A percentile compares a stretch with the other conserved stretches of the same genome.
Evolutionary conservation across 2,113 vertebrate genomes (phyloP).

Genomic region (Bombycilla garrulus): DNA sequence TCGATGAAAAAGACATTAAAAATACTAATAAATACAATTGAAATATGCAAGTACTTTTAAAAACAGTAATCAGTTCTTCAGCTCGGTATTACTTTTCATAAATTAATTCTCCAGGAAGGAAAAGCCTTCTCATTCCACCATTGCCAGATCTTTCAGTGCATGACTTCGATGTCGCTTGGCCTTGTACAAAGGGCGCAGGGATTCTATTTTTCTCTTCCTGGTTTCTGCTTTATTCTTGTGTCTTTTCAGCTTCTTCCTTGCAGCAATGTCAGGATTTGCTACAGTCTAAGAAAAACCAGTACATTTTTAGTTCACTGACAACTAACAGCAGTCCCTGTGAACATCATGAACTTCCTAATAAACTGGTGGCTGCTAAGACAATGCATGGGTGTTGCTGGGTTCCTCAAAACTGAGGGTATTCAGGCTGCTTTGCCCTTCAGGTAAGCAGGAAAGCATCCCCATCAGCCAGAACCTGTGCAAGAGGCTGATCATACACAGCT

Average conservation of each 20-base stretch:
- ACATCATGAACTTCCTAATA: not conserved
- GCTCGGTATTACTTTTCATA: not conserved
- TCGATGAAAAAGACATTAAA: not conserved
- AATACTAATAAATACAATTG: constrained; percentile 31
- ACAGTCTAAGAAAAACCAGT: constrained; percentile 78
- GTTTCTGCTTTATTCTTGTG: constrained; percentile 91
- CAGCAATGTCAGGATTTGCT: constrained; percentile 91
- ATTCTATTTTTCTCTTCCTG: constrained; percentile 92
- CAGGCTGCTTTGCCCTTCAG: not conserved
- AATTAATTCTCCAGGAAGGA: not conserved
- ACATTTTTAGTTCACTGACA: not conserved
- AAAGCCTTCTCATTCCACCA: constrained; percentile 78
- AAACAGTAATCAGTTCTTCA: not conserved
- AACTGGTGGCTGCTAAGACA: not conserved
- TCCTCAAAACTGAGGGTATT: not conserved
- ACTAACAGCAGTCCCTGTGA: too few species aligned
- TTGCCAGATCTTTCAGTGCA: constrained; percentile 85
- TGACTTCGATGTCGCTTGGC: constrained; percentile 85
- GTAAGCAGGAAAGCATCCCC: accelerated
- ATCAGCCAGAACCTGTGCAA: not conserved
- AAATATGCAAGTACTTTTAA: not conserved
- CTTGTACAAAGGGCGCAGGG: constrained; percentile 85
- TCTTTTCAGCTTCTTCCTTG: constrained; percentile 93
- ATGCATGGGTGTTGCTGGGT: accelerated
- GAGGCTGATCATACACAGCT: not conserved